Conservation (phyloP, 37 sponge, comb jelly and placozoan genomes). For the Spongilla lacustris region DNA sequence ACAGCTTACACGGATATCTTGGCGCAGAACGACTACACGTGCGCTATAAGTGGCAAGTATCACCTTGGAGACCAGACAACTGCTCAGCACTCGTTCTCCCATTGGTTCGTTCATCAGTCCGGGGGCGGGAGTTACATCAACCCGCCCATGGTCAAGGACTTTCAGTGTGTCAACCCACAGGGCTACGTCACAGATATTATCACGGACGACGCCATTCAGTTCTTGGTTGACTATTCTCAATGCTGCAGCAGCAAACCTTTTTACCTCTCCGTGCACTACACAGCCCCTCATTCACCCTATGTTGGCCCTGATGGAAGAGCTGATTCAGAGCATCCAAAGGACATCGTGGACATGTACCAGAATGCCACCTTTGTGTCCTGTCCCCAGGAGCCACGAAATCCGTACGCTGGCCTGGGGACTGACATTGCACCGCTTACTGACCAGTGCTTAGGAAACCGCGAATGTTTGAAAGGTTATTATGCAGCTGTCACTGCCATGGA, state of each 20-base stretch:
- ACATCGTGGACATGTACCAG: conserved; percentile 53
- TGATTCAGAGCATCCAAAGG: conserved; percentile 64
- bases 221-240: conserved; percentile 18
- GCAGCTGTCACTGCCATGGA: conserved; percentile 78
- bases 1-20: conserved; percentile 70
- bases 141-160: conserved; percentile 70
- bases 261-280: conserved; percentile 78
- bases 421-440: conserved; percentile 12
- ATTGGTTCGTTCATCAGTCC: conserved; percentile 80
- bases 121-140: conserved; percentile 70
- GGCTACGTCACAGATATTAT: conserved; percentile 79
- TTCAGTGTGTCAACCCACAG: conserved; percentile 45
- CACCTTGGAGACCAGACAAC: conserved; percentile 65
- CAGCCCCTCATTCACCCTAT: conserved; percentile 70
- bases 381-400: conserved; percentile 64
- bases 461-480: conserved; percentile 72
- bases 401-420: conserved; percentile 34
- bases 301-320: conserved; percentile 60
- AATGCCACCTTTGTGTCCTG: conserved; percentile 63
- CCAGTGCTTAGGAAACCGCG: conserved; percentile 60
- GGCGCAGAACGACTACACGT: conserved; percentile 38
- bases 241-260: conserved; percentile 32
- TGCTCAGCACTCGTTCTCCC: conserved; percentile 66
- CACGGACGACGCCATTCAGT: conserved; percentile 67
- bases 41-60: conserved; percentile 76